These are phyloP conservation scores for Ornithoptera priamus DNA, from an alignment of 2,888 invertebrate species.

Conservation along the genomic window DNA sequence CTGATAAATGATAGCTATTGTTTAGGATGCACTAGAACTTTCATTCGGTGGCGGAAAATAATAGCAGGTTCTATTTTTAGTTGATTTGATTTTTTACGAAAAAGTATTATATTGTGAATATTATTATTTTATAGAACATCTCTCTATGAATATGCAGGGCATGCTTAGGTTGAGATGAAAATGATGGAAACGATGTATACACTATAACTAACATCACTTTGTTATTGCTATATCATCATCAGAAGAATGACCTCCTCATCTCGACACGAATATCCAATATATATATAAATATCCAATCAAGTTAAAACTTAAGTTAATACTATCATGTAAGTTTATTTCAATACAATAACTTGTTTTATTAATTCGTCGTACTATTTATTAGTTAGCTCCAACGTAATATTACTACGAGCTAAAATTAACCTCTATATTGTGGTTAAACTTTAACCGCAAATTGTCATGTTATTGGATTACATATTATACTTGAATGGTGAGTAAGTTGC, in stretches of 20 bases:
- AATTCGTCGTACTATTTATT: background rate
- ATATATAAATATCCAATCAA: background rate
- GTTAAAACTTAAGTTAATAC: background rate
- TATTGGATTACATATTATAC: slow-evolving; percentile 7
- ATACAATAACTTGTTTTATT: background rate
- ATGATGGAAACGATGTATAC: no score
- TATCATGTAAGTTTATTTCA: background rate
- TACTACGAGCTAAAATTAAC: background rate
- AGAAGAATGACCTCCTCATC: no score
- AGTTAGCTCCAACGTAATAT: background rate
- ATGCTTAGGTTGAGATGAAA: no score
- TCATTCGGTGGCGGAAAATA: background rate
- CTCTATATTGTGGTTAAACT: background rate
- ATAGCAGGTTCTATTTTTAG: background rate
- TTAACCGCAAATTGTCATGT: slow-evolving; percentile 11
- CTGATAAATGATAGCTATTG: background rate
- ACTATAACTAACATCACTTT: no score
- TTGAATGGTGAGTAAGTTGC: background rate
- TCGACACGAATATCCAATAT: no score
- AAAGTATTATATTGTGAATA: background rate
- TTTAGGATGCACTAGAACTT: background rate
- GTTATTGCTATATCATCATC: no score
- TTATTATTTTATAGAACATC: no score
- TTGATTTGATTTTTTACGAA: background rate
- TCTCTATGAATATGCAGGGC: no score